Conservation (phyloP, 2,888 invertebrate species). For the Anodontia alba region DNA sequence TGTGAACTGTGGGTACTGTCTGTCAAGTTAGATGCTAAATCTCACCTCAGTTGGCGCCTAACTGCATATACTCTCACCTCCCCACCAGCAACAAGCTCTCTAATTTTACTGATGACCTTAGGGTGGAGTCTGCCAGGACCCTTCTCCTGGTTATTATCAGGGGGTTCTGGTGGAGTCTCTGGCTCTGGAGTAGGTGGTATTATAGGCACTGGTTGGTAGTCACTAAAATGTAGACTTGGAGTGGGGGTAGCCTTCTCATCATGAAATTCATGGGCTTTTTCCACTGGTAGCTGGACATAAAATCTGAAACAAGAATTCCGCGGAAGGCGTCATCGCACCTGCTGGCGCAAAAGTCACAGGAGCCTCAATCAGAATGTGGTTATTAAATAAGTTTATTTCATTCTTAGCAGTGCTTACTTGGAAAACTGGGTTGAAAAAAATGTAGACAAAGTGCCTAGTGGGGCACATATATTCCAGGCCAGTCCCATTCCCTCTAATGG, state of each 20-base stretch:
- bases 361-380: no score
- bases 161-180: slow-evolving; percentile 8
- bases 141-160: slow-evolving; percentile 21
- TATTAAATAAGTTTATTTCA: no score
- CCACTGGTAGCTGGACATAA: slow-evolving; percentile 84
- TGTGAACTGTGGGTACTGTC: no score
- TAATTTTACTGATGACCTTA: slow-evolving; percentile 79
- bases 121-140: slow-evolving; percentile 77
- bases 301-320: slow-evolving; percentile 79
- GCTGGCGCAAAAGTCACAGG: no score
- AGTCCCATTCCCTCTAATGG: no score
- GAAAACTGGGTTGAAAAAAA: no score
- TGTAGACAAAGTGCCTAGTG: no score
- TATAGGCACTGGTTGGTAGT: neutral
- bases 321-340: no score
- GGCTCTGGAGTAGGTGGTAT: slow-evolving; percentile 19
- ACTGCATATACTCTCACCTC: slow-evolving; percentile 82
- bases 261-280: slow-evolving; percentile 84
- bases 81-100: slow-evolving; percentile 81
- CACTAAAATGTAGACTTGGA: neutral
- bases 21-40: no score
- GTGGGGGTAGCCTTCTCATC: slow-evolving; percentile 48
- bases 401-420: no score
- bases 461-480: no score
- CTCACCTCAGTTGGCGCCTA: slow-evolving; percentile 81